A percentile compares a stretch with the other conserved stretches of the same genome.
Evolutionary conservation across 1,140 invertebrate species (phyloP).

Genomic region (Gerris buenoi): DNA sequence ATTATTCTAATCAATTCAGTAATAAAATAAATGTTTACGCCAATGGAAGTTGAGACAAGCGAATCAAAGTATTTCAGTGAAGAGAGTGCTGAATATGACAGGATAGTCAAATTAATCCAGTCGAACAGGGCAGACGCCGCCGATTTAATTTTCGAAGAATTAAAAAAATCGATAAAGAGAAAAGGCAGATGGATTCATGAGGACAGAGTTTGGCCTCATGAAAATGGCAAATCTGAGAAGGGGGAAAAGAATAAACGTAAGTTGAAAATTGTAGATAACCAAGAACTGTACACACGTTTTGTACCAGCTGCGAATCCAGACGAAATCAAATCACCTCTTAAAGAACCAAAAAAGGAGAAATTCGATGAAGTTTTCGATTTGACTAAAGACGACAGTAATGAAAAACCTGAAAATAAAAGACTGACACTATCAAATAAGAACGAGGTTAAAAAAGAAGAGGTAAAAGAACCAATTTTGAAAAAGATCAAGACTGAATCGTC

Average conservation of each 20-base stretch:
- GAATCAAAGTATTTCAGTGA: neutral
- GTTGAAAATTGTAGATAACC: neutral
- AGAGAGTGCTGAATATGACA: neutral
- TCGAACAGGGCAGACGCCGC: slow-evolving; percentile 1
- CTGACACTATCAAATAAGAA: neutral
- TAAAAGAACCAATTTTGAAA: neutral
- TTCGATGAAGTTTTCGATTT: neutral
- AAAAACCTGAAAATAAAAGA: too few relatives aligned
- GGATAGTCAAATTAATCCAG: neutral
- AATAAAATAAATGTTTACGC: neutral
- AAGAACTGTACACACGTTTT: neutral
- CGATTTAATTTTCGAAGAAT: neutral
- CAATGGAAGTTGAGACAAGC: neutral
- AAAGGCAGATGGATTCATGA: neutral
- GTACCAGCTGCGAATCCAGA: neutral
- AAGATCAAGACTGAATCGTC: neutral
- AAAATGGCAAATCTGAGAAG: neutral
- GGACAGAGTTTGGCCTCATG: neutral
- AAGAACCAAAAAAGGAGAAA: neutral
- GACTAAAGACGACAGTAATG: neutral
- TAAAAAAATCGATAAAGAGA: neutral
- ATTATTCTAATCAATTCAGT: neutral
- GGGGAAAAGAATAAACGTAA: neutral
- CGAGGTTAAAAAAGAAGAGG: neutral
- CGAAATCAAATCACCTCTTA: neutral